Base-by-base conservation (phyloP, 2,113 vertebrate species). In the Cheilinus undulatus region DNA sequence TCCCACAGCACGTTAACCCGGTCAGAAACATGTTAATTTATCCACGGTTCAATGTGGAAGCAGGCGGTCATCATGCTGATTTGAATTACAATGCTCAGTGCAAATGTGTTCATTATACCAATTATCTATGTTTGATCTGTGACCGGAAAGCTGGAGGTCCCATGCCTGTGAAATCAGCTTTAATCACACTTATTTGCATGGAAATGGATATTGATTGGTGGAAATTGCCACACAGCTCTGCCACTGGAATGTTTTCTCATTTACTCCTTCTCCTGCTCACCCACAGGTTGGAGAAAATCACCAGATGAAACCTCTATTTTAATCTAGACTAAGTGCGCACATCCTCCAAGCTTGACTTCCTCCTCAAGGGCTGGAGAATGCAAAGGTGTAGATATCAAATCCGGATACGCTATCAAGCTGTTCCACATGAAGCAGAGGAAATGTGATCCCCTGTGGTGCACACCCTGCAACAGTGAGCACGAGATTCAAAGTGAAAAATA, bases 121-220 rank as follows among this genome's bases (percentile, higher is more conserved):
- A 71, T 86, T 74, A 84, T 68, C 50, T 82, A 10, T 13, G 54
- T 78, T 74, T 86, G 59, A 72, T 74, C 79, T 74, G 48, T 80
- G 72, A 71, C 59, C 38, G 45, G 62, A 73, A 78, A 36, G 66
- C 24, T 2, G 7, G 17, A n/a, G 70, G 58, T 57, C 63, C 27
- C 12, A 65, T 27, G 80, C 54, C 62, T 64, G 77, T 84, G 80
- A 83, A 89, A 89, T 84, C 73, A 59, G 51, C 67, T 71, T 75
- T 89, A 84, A 90, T 87, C 84, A 81, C 66, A 45, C 56, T 54
- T 43, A 86, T 89, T 86, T 88, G 78, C 73, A 86, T 86, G 75
- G 65, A 88, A 88, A 90, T 82, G 40, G 77, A 73, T 69, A 74
- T 87, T 83, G 86, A 91, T 78, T 63, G 66, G 42, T 3, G 28